These are phyloP conservation scores for Sebastolobus altivelis DNA, from an alignment of 2,797 vertebrate species.

Conservation along the genomic window DNA sequence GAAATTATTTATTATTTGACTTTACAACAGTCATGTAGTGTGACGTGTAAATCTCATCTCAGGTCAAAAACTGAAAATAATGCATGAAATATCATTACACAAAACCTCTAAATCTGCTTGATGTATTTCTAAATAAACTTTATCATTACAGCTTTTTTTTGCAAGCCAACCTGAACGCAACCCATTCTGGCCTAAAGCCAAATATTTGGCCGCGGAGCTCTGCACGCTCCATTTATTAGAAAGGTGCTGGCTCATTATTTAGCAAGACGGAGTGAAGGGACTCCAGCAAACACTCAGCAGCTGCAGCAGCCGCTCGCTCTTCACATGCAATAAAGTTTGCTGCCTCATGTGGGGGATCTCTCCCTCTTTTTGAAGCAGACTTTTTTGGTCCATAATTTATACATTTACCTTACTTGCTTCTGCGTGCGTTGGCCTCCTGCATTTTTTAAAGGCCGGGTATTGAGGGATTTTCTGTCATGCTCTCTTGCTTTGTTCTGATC, in stretches of 20 bases:
- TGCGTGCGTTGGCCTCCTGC: conserved; percentile 90
- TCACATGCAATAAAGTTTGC: conserved; percentile 83
- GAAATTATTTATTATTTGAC: not conserved
- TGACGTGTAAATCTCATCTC: not conserved
- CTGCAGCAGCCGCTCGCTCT: conserved; percentile 53
- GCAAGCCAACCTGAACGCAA: not conserved
- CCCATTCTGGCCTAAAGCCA: conserved; percentile 50
- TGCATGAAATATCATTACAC: not conserved
- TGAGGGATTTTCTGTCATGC: conserved; percentile 92
- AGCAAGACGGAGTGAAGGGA: conserved; percentile 34
- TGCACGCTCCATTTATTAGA: conserved; percentile 59
- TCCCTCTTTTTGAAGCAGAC: conserved; percentile 82
- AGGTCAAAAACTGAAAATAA: not conserved
- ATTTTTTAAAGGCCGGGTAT: conserved; percentile 93
- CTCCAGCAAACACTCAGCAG: conserved; percentile 49
- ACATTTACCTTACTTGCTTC: conserved; percentile 86
- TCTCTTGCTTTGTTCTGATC: conserved; percentile 88
- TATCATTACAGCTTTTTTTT: not conserved
- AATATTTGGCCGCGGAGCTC: conserved; percentile 26
- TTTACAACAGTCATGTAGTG: not conserved
- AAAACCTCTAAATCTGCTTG: not conserved
- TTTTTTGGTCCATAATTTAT: conserved; percentile 86
- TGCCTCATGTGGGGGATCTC: conserved; percentile 84
- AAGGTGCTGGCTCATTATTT: conserved; percentile 71
- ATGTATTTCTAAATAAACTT: conserved; percentile 18